Evolutionary conservation across 2,113 vertebrate genomes (phyloP).

Genomic region (Ciconia maguari): DNA sequence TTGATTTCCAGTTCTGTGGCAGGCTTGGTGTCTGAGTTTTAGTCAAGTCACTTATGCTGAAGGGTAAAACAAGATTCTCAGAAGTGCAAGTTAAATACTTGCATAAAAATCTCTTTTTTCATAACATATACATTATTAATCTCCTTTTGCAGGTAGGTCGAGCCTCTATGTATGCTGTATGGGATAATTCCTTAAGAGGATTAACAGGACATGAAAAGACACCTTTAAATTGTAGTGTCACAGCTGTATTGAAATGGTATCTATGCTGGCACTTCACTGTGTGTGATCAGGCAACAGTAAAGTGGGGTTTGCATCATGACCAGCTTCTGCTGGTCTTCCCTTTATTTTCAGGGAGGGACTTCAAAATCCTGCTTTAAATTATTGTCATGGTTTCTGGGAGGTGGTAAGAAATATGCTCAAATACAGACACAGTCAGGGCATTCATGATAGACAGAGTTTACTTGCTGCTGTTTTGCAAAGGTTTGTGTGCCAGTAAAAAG

Average conservation of each 20-base stretch:
- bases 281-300: not conserved
- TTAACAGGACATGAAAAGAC: not conserved
- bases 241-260: not conserved
- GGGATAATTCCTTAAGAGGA: not conserved
- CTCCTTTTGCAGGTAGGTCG: not conserved
- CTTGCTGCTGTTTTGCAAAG: not conserved
- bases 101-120: not conserved
- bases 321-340: not conserved
- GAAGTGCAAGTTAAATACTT: not conserved
- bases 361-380: not conserved
- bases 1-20: not conserved
- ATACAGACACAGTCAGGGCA: not conserved
- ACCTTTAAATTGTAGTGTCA: not conserved
- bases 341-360: not conserved
- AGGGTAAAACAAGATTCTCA: not conserved
- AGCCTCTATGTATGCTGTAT: not conserved
- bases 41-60: not conserved
- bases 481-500: not conserved
- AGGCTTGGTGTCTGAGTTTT: not conserved
- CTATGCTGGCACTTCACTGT: not conserved
- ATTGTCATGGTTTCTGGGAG: not conserved
- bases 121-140: not conserved
- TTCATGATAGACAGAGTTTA: accelerated
- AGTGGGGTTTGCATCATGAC: not conserved
- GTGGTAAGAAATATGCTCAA: not conserved